Conservation (phyloP, 2,797 vertebrate genomes). For the Molossus alvarezi region DNA sequence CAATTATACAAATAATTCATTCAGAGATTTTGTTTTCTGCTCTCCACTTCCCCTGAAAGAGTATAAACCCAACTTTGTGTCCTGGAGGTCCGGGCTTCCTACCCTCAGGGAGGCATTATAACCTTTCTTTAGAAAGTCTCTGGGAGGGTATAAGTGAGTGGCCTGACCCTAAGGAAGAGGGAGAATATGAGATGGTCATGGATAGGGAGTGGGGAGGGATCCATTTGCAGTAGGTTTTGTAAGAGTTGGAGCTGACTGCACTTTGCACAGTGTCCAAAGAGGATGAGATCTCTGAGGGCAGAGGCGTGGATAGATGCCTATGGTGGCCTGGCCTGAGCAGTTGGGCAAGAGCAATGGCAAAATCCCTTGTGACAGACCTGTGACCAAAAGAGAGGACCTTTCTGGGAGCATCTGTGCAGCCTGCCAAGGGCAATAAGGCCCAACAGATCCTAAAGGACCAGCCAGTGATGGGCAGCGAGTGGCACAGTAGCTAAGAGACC, state of each 20-base stretch:
- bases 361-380: neutral
- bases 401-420: neutral
- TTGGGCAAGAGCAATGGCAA: neutral
- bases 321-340: neutral
- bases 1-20: neutral
- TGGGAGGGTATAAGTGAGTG: neutral
- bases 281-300: neutral
- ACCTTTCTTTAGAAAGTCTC: slow-evolving; percentile 30
- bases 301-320: neutral
- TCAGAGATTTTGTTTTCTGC: neutral
- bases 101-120: neutral
- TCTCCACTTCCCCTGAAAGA: neutral
- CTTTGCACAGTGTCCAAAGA: neutral
- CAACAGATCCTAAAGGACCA: neutral
- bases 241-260: neutral
- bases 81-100: neutral
- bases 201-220: neutral
- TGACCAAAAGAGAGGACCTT: neutral
- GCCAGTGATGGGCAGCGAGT: neutral
- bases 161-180: neutral
- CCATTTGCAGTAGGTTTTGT: neutral
- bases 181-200: neutral
- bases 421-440: neutral
- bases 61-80: neutral
- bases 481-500: neutral